These are phyloP conservation scores for Eurypyga helias DNA, from an alignment of 2,113 vertebrate genomes.

Conservation along the genomic window DNA sequence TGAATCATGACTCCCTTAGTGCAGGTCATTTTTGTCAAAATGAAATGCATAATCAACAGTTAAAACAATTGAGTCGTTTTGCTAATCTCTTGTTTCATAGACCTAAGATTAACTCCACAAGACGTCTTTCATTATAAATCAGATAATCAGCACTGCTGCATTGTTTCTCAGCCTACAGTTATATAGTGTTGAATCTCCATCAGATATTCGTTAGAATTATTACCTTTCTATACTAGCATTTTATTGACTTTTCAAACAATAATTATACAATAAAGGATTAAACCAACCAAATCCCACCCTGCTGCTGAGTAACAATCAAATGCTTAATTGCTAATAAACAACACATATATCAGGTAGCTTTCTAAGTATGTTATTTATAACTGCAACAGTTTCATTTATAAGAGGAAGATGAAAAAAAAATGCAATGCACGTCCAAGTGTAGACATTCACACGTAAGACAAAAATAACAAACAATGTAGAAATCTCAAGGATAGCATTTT, in stretches of 20 bases:
- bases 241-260: slow-evolving; percentile 43
- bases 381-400: not conserved
- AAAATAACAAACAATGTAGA: not conserved
- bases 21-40: slow-evolving; percentile 13
- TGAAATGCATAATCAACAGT: slow-evolving; percentile 42
- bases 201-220: not conserved
- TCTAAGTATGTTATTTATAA: not conserved
- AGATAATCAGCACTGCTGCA: slow-evolving; percentile 19
- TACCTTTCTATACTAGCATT: not conserved
- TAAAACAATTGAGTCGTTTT: slow-evolving; percentile 51
- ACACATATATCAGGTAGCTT: not conserved
- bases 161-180: slow-evolving; percentile 7
- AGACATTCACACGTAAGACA: not conserved
- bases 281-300: not conserved
- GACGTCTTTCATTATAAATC: slow-evolving; percentile 31
- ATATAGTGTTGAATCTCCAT: not conserved
- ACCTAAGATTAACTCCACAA: slow-evolving; percentile 40
- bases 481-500: not conserved
- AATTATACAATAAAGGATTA: slow-evolving; percentile 27
- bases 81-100: slow-evolving; percentile 26
- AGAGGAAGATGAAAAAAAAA: not conserved
- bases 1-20: slow-evolving; percentile 1
- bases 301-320: slow-evolving; percentile 15
- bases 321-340: slow-evolving; percentile 47
- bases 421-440: not conserved